These are phyloP conservation scores for Heterotilapia buettikoferi DNA, from an alignment of 2,113 vertebrate genomes.

Conservation along the genomic window DNA sequence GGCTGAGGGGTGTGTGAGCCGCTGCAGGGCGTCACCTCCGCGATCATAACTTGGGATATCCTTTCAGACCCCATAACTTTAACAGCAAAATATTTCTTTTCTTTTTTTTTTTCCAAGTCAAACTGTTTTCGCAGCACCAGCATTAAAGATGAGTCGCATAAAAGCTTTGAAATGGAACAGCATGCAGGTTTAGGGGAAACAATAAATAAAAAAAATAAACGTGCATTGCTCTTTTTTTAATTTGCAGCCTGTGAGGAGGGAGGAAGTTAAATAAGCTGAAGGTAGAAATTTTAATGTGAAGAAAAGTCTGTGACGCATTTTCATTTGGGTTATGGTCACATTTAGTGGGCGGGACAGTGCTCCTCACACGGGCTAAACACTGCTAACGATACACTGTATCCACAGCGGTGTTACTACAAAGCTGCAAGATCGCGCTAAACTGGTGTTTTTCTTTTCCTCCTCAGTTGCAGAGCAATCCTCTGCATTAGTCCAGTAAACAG, in stretches of 20 bases:
- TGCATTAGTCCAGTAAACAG: background rate
- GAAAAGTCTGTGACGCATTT: slow-evolving; percentile 60
- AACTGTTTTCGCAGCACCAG: background rate
- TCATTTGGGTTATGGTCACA: slow-evolving; percentile 34
- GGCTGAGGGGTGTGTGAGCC: slow-evolving; percentile 4
- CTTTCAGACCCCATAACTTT: background rate
- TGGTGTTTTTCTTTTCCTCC: background rate
- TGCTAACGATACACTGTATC: background rate
- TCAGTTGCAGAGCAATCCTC: background rate
- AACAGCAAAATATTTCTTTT: background rate
- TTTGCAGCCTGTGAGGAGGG: background rate
- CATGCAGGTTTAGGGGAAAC: background rate
- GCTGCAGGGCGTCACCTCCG: slow-evolving; percentile 44
- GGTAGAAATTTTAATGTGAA: background rate
- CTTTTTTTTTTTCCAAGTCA: background rate
- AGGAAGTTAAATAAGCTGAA: background rate
- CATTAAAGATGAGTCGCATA: background rate
- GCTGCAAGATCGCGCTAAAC: background rate
- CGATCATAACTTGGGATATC: background rate
- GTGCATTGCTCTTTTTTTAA: background rate
- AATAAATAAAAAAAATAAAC: background rate
- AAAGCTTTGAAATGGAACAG: background rate
- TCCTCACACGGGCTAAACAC: background rate
- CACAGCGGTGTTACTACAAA: background rate
- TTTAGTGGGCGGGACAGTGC: slow-evolving; percentile 55